A percentile compares a stretch with the other conserved stretches of the same genome.
Evolutionary conservation across 2,888 invertebrate species (phyloP).

Genomic region (Cosmorhoe ocellata): DNA sequence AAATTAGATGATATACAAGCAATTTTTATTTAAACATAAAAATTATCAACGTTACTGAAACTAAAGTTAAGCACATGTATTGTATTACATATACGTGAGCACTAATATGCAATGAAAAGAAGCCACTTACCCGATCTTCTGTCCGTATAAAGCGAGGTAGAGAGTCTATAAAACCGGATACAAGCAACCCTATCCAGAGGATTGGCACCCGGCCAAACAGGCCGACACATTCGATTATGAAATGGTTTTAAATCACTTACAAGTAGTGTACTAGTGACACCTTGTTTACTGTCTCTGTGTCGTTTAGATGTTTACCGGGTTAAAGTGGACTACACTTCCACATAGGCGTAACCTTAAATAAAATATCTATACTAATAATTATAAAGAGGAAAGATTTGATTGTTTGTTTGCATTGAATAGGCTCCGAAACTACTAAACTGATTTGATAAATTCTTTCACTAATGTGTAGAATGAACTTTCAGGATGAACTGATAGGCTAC

Average conservation of each 20-base stretch:
- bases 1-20: neutral
- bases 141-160: neutral
- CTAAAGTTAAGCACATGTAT: too few species aligned
- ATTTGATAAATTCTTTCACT: too few species aligned
- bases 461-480: too few species aligned
- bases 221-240: constrained; percentile 59
- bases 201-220: constrained; percentile 48
- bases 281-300: constrained; percentile 57
- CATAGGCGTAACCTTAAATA: constrained; percentile 21
- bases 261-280: constrained; percentile 45
- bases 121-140: neutral
- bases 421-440: too few species aligned
- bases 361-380: too few species aligned
- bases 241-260: constrained; percentile 71
- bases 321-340: constrained; percentile 32
- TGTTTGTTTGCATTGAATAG: too few species aligned
- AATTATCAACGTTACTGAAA: too few species aligned
- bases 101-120: neutral
- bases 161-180: constrained; percentile 11
- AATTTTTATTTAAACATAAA: too few species aligned
- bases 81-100: too few species aligned
- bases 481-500: too few species aligned
- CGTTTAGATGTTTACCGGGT: constrained; percentile 42
- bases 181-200: constrained; percentile 23
- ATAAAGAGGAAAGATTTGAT: too few species aligned